Base-by-base conservation (phyloP, 2,113 vertebrate species). In the Recurvirostra avosetta region DNA sequence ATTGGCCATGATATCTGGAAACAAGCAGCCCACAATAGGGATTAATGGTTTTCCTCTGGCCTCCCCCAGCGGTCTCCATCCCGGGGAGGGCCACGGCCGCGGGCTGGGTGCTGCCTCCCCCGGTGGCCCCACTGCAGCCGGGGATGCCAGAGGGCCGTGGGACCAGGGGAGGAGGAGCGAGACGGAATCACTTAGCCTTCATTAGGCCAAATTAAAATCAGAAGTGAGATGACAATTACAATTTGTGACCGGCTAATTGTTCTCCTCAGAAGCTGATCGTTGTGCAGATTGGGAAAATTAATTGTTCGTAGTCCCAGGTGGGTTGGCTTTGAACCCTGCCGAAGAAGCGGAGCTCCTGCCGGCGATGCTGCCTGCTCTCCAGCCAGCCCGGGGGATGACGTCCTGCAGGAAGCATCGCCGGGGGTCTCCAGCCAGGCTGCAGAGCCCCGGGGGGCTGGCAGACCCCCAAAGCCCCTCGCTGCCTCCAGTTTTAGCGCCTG, bases 151-250 rank as follows among this genome's bases (percentile, higher is more conserved):
- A 25, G 67, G 49, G 26, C 34, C 3, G 2, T 2, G 87, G 70
- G 86, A 58, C 76, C 1, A 0, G 16, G 74, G 53, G 86, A 93
- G 71, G 59, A 61, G 65, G 81, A 94, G 96, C 71, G 73, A 95
- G 85, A 86, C 4, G 16, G 97, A 96, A 97, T 82, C 95, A 95
- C 96, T 98, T 97, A 98, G 97, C 86, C 92, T 94, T 98, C 96
- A 96, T 98, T 98, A 98, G 97, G 96, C 73, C 97, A 96, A 98
- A 98, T 98, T 98, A 98, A 97, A 98, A 96, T 97, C 96, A 97
- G 97, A 97, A 98, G 96, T 75, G 96, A 98, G 97, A 96, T 97
- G 98, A 98, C 98, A 98, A 97, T 98, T 98, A 93, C 97, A 98
- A 98, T 98, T 98, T 98, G 97, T 94, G 97, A 78, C 94, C 76